phyloP scores from a whole-genome alignment of 1,140 invertebrate genomes.

The Diorhabda carinulata region DNA sequence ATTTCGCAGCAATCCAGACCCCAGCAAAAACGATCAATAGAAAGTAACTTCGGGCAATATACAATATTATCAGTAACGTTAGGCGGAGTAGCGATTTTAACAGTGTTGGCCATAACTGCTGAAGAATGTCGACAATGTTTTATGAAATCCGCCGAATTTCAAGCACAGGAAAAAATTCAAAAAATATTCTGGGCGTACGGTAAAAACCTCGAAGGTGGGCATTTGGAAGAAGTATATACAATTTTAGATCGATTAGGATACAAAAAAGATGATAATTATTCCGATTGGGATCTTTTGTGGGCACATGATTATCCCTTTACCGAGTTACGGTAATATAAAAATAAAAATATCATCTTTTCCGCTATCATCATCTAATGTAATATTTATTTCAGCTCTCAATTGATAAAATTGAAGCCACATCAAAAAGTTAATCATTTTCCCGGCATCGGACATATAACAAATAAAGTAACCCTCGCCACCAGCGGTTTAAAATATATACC shows the following conservation, averaged over 20 bases:
- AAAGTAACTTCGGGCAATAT: constrained; percentile 11
- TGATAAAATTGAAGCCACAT: constrained; percentile 63
- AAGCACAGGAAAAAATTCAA: background rate
- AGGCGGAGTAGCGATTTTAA: constrained; percentile 29
- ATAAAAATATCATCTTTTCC: background rate
- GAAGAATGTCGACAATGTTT: constrained; percentile 38
- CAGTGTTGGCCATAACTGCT: constrained; percentile 34
- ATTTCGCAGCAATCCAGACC: background rate
- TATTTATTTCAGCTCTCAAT: constrained; percentile 44
- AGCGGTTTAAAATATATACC: constrained; percentile 74
- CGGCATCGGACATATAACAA: constrained; percentile 90
- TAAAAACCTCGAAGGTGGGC: constrained; percentile 56
- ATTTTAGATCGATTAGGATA: constrained; percentile 73
- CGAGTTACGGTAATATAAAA: constrained; percentile 44
- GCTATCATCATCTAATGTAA: background rate
- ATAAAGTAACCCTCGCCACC: constrained; percentile 88
- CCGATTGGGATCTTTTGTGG: constrained; percentile 87
- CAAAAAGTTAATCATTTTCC: constrained; percentile 94
- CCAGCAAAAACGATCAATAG: background rate
- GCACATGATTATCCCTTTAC: constrained; percentile 90
- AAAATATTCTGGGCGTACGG: constrained; percentile 54
- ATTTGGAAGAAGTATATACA: constrained; percentile 74
- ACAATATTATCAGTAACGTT: constrained; percentile 25
- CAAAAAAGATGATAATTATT: constrained; percentile 54
- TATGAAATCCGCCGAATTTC: constrained; percentile 15